Conservation (phyloP, 1,140 invertebrate species). For the Drosophila nebulosa region DNA sequence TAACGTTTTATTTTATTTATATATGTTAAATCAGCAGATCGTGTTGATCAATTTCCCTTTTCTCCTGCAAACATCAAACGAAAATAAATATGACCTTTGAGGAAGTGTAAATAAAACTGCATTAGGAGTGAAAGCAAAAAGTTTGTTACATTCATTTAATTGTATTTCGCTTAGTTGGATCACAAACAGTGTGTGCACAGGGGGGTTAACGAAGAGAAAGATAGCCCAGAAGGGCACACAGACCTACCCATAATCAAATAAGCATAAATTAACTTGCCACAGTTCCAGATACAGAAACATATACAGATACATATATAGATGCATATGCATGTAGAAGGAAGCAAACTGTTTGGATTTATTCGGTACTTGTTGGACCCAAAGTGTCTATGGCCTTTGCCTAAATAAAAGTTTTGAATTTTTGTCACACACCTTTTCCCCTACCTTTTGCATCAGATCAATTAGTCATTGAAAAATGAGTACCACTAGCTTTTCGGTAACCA, state of each 20-base stretch:
- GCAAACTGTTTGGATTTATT: constrained; percentile 11
- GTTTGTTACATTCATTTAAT: constrained; percentile 31
- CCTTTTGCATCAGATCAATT: neutral
- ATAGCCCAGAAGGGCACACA: neutral
- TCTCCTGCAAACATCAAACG: neutral
- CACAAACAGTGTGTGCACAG: neutral
- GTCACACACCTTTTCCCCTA: neutral
- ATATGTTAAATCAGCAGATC: no score
- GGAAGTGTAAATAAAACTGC: constrained; percentile 9
- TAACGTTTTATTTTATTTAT: no score
- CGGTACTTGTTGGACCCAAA: neutral
- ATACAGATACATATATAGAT: no score
- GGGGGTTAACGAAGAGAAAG: neutral
- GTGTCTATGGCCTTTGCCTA: neutral
- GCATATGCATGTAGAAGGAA: neutral
- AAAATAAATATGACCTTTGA: neutral
- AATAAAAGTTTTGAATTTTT: neutral
- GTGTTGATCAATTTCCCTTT: no score
- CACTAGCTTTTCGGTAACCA: neutral
- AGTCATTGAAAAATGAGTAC: neutral
- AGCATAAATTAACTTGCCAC: constrained; percentile 37
- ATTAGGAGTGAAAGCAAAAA: constrained; percentile 47
- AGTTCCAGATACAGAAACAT: neutral
- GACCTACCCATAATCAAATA: constrained; percentile 34
- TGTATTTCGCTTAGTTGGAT: neutral